Evolutionary conservation across 2,113 vertebrate genomes (phyloP), one percentile per base, ranked within the genome.

Genomic region (Stigmatopora nigra): DNA sequence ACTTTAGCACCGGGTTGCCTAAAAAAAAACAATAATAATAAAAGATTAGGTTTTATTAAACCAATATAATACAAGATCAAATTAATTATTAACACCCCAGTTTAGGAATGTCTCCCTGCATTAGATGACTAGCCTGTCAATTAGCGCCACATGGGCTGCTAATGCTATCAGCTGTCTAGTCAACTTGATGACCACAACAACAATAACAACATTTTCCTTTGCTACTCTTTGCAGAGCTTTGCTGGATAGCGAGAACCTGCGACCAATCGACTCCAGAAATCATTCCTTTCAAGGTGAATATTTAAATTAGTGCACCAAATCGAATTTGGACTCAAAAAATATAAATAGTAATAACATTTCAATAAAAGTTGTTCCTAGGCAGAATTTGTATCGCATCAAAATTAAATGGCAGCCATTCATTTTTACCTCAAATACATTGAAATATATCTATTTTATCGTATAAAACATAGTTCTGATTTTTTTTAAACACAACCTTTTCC

Each of bases 141-240:
- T 86, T 84, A 78, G 71, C 72, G 72, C 75, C 75, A 78, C 79
- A 82, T 76, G 78, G 49, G 9, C 58, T 68, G 68, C 55, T 83
- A 47, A 41, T 56, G 80, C 78, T 79, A 66, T 75, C 59, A 38
- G 65, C 15, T 52, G 46, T 48, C 65, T 53, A 69, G 67, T 10
- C 78, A 68, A 61, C 36, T 0, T 69, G 65, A 90, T 90, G 89
- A 86, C 72, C 90, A 90, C 87, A 88, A 89, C 86, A 91, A 90
- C 77, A 79, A 51, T 2, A 22, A 56, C 22, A 8, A 22, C 13
- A 22, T 53, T 52, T 17, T 44, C 19, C 0, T 17, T 44, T 56
- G 9, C 31, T 47, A 6, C 72, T 19, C 75, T 76, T 65, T 74
- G 51, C 78, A 92, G 91, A 86, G 82, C 87, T 75, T 66, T 92